Base-by-base conservation (phyloP, 2,797 vertebrate species). In the Mormyrus proboscirostris region DNA sequence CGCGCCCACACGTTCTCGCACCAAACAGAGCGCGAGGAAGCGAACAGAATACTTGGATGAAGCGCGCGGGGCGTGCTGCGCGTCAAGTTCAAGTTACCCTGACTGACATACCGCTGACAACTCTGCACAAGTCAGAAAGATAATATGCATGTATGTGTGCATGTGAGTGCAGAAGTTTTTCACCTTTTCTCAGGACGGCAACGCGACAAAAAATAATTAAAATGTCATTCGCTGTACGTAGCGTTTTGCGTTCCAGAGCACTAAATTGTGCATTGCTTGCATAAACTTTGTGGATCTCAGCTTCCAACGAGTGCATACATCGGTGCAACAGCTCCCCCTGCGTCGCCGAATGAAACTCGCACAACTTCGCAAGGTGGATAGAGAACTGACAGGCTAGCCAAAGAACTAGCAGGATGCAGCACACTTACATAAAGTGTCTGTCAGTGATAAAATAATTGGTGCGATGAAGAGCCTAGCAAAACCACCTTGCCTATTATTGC, bases 281-380 rank as follows among this genome's bases (percentile, higher is more conserved):
- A 92, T 91, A 93, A 94, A 95, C 94, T 95, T 95, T 93, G 86
- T 90, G 91, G 90, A 91, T 93, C 93, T 91, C 47, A 83, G 89
- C 91, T 85, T 91, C 90, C 90, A 49, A 88, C 86, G 62, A 89
- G 90, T 91, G 89, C 22, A 38, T 76, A 86, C 84, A 57, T 86
- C 44, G 90, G 79, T 89, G 83, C 90, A 91, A 92, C 90, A 94
- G 94, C 95, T 93, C 95, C 93, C 91, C 93, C 53, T 38, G 93
- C 90, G 94, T 93, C 88, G 49, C 33, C 49, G 8, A 83, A 62
- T 7, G 82, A 53, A 89, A 62, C 57, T 73, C 83, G 25, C 85
- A 86, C 84, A 73, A 44, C 4, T 38, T 73, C 57, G 69, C 88
- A 50, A 88, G 62, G 62, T 73, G 86, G 55, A 88, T 65, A 14